Evolutionary conservation across 2,888 invertebrate genomes (phyloP).

Genomic region (Hyposoter didymator): DNA sequence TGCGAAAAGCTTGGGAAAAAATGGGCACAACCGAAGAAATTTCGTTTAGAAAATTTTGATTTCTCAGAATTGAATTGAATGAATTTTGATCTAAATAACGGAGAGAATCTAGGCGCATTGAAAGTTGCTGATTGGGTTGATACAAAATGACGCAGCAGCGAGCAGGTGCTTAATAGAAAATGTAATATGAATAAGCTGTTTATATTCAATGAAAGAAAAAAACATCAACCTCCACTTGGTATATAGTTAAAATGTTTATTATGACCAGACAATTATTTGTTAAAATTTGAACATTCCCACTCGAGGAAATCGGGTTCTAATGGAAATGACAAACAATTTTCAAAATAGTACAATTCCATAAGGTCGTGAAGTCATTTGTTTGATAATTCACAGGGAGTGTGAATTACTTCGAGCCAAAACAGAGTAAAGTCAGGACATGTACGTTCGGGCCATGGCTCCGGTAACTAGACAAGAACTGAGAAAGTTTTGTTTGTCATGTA

Average conservation of each 20-base stretch:
- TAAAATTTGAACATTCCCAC: background rate
- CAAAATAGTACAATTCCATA: background rate
- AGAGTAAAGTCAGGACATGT: background rate
- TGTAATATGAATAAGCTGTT: background rate
- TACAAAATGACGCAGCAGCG: too few species aligned
- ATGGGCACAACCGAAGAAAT: background rate
- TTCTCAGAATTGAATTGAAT: background rate
- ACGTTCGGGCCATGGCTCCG: background rate
- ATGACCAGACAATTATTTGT: background rate
- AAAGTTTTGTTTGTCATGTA: conserved; percentile 62
- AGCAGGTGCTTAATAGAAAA: too few species aligned
- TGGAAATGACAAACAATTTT: background rate
- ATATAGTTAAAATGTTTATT: background rate
- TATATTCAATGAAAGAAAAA: background rate
- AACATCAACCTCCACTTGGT: background rate
- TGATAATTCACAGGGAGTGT: background rate
- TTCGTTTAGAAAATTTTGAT: background rate
- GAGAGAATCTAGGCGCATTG: too few species aligned
- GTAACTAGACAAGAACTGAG: conserved; percentile 39
- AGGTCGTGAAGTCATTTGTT: background rate
- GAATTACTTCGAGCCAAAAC: background rate
- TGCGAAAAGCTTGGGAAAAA: background rate
- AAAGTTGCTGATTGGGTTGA: too few species aligned
- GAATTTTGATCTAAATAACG: too few species aligned
- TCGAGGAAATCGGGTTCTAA: background rate